Base-by-base conservation (phyloP, 2,113 vertebrate genomes). In the Mystacornis crossleyi region DNA sequence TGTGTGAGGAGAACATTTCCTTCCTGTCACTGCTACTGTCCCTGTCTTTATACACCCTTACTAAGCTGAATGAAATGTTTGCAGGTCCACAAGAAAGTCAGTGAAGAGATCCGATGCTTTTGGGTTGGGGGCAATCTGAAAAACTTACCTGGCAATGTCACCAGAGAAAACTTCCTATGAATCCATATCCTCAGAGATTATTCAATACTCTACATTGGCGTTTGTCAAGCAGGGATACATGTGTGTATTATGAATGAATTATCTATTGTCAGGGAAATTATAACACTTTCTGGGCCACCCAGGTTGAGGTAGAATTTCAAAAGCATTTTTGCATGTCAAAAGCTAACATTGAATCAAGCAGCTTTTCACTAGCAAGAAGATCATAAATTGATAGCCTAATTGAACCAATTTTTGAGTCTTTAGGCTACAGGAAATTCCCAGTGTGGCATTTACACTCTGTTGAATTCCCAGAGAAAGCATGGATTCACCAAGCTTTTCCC, bases 291-390 rank as follows among this genome's bases (percentile, higher is more conserved):
- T 95, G 65, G 96, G 69, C 96, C 96, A 96, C 95, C 94, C 94
- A 95, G 55, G 60, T 34, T 89, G 93, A 93, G 91, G 47, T 77
- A 96, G 78, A 91, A 40, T 95, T 97, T 97, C 96, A 96, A 96
- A 97, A 95, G 93, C 64, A 73, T 93, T 95, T 96, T 95, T 94
- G 55, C 93, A 92, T 95, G 92, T 96, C 94, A 97, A 96, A 96
- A 96, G 89, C 24, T 95, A 86, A 71, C 60, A 86, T 64, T 86
- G 75, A 90, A 95, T 71, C 88, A 86, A 78, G 47, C 43, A 84
- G 64, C 80, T 92, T 90, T 95, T 83, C 80, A 89, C 69, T 70
- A 93, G 33, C 50, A 81, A 89, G 29, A 70, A 78, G 89, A 95
- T 86, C 75, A 97, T 78, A 91, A 93, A 91, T 64, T 92, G 89